Conservation (phyloP, 1,140 invertebrate genomes). For the Megalopta genalis region DNA sequence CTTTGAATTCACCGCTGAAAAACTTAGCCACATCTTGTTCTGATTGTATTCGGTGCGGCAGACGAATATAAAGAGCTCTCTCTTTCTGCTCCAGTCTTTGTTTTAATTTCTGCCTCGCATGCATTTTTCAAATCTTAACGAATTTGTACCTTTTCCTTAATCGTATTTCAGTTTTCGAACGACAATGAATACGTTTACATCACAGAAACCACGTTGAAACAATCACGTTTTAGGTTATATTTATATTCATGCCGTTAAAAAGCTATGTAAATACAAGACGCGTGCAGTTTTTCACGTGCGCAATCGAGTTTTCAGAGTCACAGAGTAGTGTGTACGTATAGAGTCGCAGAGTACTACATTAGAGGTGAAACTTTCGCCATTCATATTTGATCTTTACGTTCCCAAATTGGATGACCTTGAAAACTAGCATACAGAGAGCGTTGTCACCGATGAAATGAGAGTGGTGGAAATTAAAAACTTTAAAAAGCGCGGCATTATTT, state of each 20-base stretch:
- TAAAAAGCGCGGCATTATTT: too few species aligned
- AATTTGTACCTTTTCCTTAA: neutral
- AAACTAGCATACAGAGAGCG: too few species aligned
- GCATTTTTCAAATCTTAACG: neutral
- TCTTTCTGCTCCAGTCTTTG: conserved; percentile 29
- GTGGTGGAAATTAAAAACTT: too few species aligned
- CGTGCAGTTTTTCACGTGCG: conserved; percentile 1
- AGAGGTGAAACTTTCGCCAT: too few species aligned
- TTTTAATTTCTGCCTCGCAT: too few species aligned
- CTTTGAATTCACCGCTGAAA: conserved; percentile 63
- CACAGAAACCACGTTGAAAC: neutral
- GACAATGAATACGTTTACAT: neutral
- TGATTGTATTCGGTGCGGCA: conserved; percentile 65
- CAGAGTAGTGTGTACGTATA: too few species aligned
- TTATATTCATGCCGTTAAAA: neutral
- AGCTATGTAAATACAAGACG: conserved; percentile 5
- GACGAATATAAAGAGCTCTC: conserved; percentile 67
- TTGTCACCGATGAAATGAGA: too few species aligned
- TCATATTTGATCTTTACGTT: too few species aligned
- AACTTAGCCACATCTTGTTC: conserved; percentile 61
- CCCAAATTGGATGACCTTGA: too few species aligned
- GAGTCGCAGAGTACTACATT: too few species aligned
- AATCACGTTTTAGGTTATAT: neutral
- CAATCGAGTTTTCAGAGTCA: too few species aligned
- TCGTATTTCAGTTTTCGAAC: neutral